phyloP scores from a whole-genome alignment of 2,888 invertebrate species.

The Yponomeuta sedellus region DNA sequence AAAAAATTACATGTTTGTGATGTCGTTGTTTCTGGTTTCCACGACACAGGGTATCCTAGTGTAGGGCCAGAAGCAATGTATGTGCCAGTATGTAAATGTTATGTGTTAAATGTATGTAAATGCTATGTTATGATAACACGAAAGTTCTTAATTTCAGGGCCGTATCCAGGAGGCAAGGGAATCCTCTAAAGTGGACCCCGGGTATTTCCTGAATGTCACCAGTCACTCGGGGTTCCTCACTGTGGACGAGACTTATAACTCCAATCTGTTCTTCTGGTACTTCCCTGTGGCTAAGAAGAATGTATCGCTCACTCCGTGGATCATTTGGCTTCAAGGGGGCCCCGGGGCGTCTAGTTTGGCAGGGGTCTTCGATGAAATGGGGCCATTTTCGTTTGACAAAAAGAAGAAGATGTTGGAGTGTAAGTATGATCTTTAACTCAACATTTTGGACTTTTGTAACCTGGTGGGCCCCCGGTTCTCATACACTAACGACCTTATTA shows the following conservation, averaged over 20 bases:
- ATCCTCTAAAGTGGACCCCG: constrained; percentile 16
- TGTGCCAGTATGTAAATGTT: too few species aligned
- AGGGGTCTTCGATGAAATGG: constrained; percentile 19
- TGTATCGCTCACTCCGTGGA: constrained; percentile 62
- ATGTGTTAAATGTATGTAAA: too few species aligned
- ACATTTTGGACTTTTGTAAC: too few species aligned
- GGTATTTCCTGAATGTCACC: constrained; percentile 33
- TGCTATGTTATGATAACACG: too few species aligned
- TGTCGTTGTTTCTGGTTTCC: too few species aligned
- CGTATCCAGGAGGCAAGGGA: constrained; percentile 13
- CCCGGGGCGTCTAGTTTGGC: constrained; percentile 78
- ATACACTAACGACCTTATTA: too few species aligned
- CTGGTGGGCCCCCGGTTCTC: too few species aligned
- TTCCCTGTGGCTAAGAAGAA: constrained; percentile 61
- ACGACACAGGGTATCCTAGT: too few species aligned
- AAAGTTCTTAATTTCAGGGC: not conserved
- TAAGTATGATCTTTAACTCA: not conserved
- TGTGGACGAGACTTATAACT: constrained; percentile 78
- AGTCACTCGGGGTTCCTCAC: constrained; percentile 60
- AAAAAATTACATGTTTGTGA: too few species aligned
- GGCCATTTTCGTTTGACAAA: constrained; percentile 14
- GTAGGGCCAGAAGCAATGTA: too few species aligned
- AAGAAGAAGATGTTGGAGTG: constrained; percentile 6
- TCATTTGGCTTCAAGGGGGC: constrained; percentile 87
- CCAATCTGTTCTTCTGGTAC: constrained; percentile 85